Base-by-base conservation (phyloP, 2,888 invertebrate genomes). In the Hydriomena furcata region DNA sequence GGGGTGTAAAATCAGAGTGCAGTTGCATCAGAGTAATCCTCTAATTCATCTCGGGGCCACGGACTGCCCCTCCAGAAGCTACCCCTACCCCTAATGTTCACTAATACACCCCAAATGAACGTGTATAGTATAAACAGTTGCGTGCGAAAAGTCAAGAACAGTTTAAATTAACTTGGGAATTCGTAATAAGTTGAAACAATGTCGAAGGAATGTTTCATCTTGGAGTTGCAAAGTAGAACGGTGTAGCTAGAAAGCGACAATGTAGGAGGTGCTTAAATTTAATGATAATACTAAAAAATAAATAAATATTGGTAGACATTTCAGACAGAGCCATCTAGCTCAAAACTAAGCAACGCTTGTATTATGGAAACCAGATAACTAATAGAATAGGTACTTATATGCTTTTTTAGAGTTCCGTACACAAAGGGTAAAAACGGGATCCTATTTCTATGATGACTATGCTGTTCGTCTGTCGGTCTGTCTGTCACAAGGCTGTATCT, bases 1-100 rank as follows among this genome's bases (percentile, higher is more conserved):
- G 73, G 76, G 79, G 82, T 84, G 76, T 76, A 76, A 89, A 90
- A 89, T 89, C 90, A 85, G 86, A 87, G 88, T 87, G 89, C 89
- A 90, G 85, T 87, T 84, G 86, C 87, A 87, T 80, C 79, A 81
- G 31, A 46, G 82, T 89, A 88, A 89, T 89, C 88, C 87, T 85
- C 88, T 87, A 87, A 87, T 88, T 87, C 89, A 89, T 89, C 88
- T 82, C 68, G 68, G 68, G 61, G 66, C 67, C 75, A 71, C 66
- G 67, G 71, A 71, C 72, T 66, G 67, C 61, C 47, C 47, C 58
- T 65, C 58, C 51, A 25, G 35, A 28, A 44, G 44, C 30, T 38
- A 17, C 40, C 57, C 53, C 50, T 41, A 57, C 67, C 83, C 82
- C 77, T 76, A 76, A 77, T 76, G 71, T 71, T 65, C 74, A 66